Evolutionary conservation across 2,888 invertebrate species (phyloP), one percentile per base, ranked within the genome.

Genomic region (Rutpela maculata): DNA sequence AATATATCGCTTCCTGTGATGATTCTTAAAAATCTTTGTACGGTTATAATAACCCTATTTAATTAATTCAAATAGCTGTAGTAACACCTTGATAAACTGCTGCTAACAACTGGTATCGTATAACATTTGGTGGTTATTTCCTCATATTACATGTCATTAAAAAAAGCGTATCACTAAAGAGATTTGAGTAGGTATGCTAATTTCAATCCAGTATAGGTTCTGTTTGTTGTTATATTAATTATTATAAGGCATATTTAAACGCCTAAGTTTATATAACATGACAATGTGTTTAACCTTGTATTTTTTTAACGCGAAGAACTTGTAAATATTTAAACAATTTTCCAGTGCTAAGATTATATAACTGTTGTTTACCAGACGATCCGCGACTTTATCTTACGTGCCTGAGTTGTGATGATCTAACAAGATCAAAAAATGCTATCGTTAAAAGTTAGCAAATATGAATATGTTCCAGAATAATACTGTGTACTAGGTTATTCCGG

Each of bases 251-350:
- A 17, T 63, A n/a, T 63, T 35, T 63, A 38, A 65, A 35, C 68
- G 69, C 56, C 68, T 63, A 56, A 74, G 74, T 74, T 63, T 65
- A 67, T 66, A 72, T 76, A 76, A 76, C 76, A 26, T 71, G 50
- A 72, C 69, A 69, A 63, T 67, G 71, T 35, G 38, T 76, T 72
- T 76, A 70, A 76, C 76, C 76, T 72, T 76, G 76, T 76, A 72
- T 72, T 60, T 57, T 63, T 17, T 67, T 67, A 62, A 72, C 72
- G 66, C 56, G 76, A 76, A 76, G 72, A 76, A 76, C 67, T 60
- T 62, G 76, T 76, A 72, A 50, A 50, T 50, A 50, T 74, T 74
- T 74, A 62, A 74, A 74, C 68, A 74, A 56, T 68, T 68, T 74
- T 68, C 62, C 62, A 68, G 68, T 68, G 50, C 50, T 50, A 5